Base-by-base conservation (phyloP, 2,113 vertebrate genomes). In the Trachemys scripta region DNA sequence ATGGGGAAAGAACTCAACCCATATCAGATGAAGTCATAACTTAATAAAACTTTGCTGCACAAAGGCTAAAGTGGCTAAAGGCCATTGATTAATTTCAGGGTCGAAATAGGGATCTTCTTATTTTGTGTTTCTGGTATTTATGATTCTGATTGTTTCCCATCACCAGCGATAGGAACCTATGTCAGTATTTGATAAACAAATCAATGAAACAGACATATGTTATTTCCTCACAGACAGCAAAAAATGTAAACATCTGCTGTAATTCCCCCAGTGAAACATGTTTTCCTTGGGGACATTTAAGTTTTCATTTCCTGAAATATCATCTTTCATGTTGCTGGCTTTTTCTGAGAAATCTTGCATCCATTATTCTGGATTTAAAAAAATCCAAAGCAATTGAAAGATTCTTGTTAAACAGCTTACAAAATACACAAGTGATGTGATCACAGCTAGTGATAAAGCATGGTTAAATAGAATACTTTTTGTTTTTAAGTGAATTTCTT, bases 261-360 rank as follows among this genome's bases (percentile, higher is more conserved):
- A 95, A 95, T 96, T 84, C 69, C 86, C 62, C 49, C 86, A 95
- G 88, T 76, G 83, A 96, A 96, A 91, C 0, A 2, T 49, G 53
- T 94, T 96, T 96, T 97, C 95, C 88, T 94, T 96, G 2, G 2
- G 87, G 95, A 96, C 82, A 96, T 95, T 94, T 90, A 95, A 89
- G 88, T 93, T 96, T 96, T 97, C 89, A 93, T 97, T 97, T 98
- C 95, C 97, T 97, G 94, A 87, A 96, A 57, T 93, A 89, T 96
- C 84, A 91, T 95, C 93, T 96, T 98, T 94, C 76, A 0, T 83
- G 79, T 95, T 94, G 82, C 59, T 72, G 25, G 14, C 85, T 94
- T 93, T 91, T 95, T 96, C 94, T 47, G 56, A 93, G 93, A 97
- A 96, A 96, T 92, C 81, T 92, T 97, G 84, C 89, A 94, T n/a